These are phyloP conservation scores for Sinhomidia bicolor DNA, from an alignment of 2,888 invertebrate genomes.

Conservation along the genomic window DNA sequence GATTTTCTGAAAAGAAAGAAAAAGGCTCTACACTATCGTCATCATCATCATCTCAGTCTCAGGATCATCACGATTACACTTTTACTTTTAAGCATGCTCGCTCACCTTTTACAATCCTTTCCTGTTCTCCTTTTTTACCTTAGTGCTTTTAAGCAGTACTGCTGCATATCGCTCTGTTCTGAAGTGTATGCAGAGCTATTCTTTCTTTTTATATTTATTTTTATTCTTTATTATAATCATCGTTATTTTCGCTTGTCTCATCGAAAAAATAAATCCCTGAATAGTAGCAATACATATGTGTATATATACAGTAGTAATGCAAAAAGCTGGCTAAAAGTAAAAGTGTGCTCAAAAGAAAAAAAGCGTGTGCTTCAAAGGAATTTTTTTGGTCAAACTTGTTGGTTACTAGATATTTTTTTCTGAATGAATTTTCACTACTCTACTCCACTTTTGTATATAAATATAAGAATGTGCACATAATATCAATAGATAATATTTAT, in stretches of 20 bases:
- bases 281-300: neutral
- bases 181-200: neutral
- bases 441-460: neutral
- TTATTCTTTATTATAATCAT: neutral
- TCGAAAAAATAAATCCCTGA: slow-evolving; percentile 28
- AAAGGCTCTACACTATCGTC: neutral
- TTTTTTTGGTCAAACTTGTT: slow-evolving; percentile 38
- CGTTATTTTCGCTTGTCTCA: slow-evolving; percentile 28
- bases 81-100: neutral
- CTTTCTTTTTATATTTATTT: neutral
- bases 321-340: neutral
- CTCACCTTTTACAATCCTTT: neutral
- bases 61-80: slow-evolving; percentile 14
- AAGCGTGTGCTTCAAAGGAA: neutral
- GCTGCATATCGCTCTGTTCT: neutral
- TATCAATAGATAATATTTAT: neutral
- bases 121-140: neutral
- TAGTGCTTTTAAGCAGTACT: neutral
- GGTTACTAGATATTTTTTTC: neutral
- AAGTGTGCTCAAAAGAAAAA: neutral
- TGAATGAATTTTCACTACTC: neutral
- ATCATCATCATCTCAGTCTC: neutral
- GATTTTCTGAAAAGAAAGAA: neutral
- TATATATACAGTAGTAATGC: neutral
- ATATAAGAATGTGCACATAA: neutral